Conservation (phyloP, 2,797 vertebrate species). For the Clamator glandarius region DNA sequence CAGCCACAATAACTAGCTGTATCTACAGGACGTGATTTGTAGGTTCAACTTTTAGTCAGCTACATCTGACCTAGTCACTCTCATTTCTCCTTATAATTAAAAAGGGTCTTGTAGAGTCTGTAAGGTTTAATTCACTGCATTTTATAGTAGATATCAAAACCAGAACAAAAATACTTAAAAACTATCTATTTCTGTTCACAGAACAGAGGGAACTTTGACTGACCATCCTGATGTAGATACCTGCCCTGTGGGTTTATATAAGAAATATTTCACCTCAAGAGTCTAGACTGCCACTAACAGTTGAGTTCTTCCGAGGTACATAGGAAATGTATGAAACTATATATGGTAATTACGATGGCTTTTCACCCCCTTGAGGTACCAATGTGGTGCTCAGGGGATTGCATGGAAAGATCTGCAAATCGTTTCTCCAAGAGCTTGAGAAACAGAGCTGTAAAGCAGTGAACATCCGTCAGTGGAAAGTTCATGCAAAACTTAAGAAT, state of each 20-base stretch:
- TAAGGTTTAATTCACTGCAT: background rate
- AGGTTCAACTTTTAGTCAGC: background rate
- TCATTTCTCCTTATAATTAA: background rate
- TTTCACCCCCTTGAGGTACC: background rate
- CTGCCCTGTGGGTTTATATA: background rate
- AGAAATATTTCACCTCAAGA: background rate
- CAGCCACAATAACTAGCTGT: background rate
- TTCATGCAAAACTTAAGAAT: background rate
- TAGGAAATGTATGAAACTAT: background rate
- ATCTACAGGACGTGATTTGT: background rate
- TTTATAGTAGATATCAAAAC: background rate
- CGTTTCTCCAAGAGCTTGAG: background rate
- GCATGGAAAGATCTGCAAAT: background rate
- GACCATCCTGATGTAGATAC: background rate
- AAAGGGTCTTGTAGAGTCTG: background rate
- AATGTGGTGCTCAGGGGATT: background rate
- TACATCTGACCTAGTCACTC: background rate
- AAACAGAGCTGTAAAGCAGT: background rate
- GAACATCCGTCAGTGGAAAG: background rate
- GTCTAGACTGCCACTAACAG: background rate
- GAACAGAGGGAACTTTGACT: background rate
- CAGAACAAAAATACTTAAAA: background rate
- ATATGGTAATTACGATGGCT: background rate
- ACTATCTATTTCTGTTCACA: background rate
- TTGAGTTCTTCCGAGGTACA: background rate